These are phyloP conservation scores for Mesoligia furuncula DNA, from an alignment of 2,888 invertebrate species.

Conservation along the genomic window DNA sequence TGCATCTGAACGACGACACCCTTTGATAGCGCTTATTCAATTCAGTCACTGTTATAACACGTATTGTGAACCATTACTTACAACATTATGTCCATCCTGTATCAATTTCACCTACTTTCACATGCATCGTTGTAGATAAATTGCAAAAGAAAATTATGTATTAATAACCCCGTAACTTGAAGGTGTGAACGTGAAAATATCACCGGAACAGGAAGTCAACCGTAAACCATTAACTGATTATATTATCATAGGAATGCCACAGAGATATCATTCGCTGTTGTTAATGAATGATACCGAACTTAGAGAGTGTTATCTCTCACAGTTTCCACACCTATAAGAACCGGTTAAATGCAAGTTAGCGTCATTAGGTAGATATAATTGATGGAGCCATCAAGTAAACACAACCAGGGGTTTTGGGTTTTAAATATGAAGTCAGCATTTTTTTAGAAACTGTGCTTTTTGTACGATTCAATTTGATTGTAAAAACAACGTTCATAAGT, in stretches of 20 bases:
- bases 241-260: slow-evolving; percentile 68
- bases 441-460: not conserved
- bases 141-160: slow-evolving; percentile 20
- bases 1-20: slow-evolving; percentile 37
- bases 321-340: slow-evolving; percentile 20
- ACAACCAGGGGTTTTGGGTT: not conserved
- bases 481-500: not conserved
- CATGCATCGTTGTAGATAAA: slow-evolving; percentile 28
- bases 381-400: slow-evolving; percentile 4
- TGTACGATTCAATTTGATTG: not conserved
- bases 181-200: slow-evolving; percentile 29
- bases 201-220: slow-evolving; percentile 45
- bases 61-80: slow-evolving; percentile 55
- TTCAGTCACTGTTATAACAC: slow-evolving; percentile 53
- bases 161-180: slow-evolving; percentile 10
- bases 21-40: slow-evolving; percentile 56
- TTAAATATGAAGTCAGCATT: not conserved
- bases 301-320: slow-evolving; percentile 50
- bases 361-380: not conserved
- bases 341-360: slow-evolving; percentile 36
- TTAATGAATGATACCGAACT: slow-evolving; percentile 31
- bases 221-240: slow-evolving; percentile 60
- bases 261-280: slow-evolving; percentile 29
- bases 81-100: slow-evolving; percentile 50
- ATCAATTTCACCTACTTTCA: slow-evolving; percentile 55